phyloP scores from a whole-genome alignment of 37 sponge, comb jelly and placozoan genomes.

The Hormiphora californensis region DNA sequence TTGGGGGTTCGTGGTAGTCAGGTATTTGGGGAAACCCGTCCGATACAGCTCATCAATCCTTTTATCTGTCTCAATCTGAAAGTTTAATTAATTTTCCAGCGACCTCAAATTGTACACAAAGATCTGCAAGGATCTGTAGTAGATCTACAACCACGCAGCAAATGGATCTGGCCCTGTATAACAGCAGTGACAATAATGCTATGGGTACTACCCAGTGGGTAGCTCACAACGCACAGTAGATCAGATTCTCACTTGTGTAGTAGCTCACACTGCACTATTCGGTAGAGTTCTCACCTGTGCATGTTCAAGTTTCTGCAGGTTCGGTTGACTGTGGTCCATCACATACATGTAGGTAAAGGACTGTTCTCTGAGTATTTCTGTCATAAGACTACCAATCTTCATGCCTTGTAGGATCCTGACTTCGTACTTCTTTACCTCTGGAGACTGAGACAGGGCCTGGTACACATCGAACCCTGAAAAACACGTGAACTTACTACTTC shows the following conservation, averaged over 20 bases:
- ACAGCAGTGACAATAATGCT: too few relatives aligned
- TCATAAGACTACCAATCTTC: conserved; percentile 12
- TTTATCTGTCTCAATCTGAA: conserved; percentile 1
- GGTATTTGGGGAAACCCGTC: background rate
- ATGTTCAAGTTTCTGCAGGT: background rate
- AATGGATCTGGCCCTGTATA: too few relatives aligned
- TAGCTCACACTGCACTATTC: too few relatives aligned
- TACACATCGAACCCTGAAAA: conserved; percentile 16
- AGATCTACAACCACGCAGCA: too few relatives aligned
- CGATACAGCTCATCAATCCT: background rate
- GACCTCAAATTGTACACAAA: too few relatives aligned
- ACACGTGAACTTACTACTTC: too few relatives aligned
- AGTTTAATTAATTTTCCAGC: background rate
- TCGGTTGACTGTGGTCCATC: background rate
- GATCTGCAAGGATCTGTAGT: too few relatives aligned
- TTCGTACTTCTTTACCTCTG: background rate
- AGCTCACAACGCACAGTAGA: too few relatives aligned
- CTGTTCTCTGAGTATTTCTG: background rate
- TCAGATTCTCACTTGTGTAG: too few relatives aligned
- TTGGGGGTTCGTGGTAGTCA: background rate
- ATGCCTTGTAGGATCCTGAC: background rate
- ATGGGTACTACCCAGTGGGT: too few relatives aligned
- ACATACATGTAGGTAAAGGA: conserved; percentile 23
- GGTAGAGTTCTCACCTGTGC: background rate
- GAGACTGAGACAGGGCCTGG: background rate